phyloP scores from a whole-genome alignment of 1,140 invertebrate genomes.

The Vanessa tameamea region DNA sequence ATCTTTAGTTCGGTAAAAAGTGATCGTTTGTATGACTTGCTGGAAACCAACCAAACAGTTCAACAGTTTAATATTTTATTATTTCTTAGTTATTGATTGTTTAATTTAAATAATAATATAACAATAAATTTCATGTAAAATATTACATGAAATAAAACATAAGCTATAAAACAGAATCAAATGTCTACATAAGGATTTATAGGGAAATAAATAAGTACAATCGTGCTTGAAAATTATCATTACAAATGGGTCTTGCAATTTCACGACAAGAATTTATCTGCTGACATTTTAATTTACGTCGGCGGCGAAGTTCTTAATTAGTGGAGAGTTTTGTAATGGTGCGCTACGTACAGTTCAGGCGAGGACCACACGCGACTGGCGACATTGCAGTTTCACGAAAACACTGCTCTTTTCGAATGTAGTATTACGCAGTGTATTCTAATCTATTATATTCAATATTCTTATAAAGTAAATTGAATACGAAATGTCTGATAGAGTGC shows the following conservation, averaged over 20 bases:
- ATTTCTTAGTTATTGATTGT: background rate
- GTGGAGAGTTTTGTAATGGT: constrained; percentile 51
- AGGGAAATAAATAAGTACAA: constrained; percentile 36
- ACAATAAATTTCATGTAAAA: background rate
- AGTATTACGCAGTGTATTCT: constrained; percentile 9
- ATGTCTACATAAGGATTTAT: constrained; percentile 23
- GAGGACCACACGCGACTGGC: constrained; percentile 32
- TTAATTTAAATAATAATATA: background rate
- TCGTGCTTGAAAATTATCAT: constrained; percentile 50
- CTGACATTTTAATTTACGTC: constrained; percentile 67
- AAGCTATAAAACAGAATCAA: constrained; percentile 15
- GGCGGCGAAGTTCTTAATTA: constrained; percentile 68
- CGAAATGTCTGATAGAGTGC: background rate
- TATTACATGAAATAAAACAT: constrained; percentile 3
- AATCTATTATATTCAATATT: background rate
- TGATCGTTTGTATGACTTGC: background rate
- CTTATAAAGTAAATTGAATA: background rate
- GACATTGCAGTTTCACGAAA: constrained; percentile 23
- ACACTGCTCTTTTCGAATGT: constrained; percentile 23
- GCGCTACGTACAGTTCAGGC: constrained; percentile 29
- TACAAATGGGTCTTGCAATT: constrained; percentile 60
- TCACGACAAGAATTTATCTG: constrained; percentile 56
- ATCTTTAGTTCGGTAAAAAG: constrained; percentile 5
- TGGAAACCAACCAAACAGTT: too few relatives aligned
- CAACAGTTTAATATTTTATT: background rate